A percentile compares a stretch with the other conserved stretches of the same genome.
Evolutionary conservation across 2,797 vertebrate species (phyloP).

Genomic region (Coracias cyanogaster): DNA sequence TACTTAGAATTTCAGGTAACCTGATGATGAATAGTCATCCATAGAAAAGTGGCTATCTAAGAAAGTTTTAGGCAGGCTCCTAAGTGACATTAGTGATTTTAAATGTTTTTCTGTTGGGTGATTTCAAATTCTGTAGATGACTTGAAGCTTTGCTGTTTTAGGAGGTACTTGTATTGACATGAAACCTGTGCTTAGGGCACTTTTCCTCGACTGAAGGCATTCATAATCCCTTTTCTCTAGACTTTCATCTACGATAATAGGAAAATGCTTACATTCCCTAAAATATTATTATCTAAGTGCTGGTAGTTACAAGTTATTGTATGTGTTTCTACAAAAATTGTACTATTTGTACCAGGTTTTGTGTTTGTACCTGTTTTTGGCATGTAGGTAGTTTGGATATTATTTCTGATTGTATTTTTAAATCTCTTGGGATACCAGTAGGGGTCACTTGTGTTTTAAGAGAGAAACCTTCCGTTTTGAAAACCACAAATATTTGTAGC

Average conservation of each 20-base stretch:
- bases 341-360: neutral
- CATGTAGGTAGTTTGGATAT: neutral
- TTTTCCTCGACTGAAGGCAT: neutral
- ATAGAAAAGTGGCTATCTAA: neutral
- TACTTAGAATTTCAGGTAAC: neutral
- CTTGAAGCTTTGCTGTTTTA: neutral
- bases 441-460: constrained; percentile 67
- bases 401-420: neutral
- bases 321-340: neutral
- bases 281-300: neutral
- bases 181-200: neutral
- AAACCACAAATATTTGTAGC: neutral
- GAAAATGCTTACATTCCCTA: neutral
- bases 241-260: neutral
- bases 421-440: constrained; percentile 54
- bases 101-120: neutral
- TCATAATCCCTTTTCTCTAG: neutral
- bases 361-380: neutral
- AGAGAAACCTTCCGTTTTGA: neutral
- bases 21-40: neutral
- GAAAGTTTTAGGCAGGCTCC: neutral
- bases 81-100: neutral
- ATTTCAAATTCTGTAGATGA: neutral
- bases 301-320: neutral
- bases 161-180: neutral